These are phyloP conservation scores for Amphipoea lucens DNA, from an alignment of 2,888 invertebrate genomes.

Conservation along the genomic window DNA sequence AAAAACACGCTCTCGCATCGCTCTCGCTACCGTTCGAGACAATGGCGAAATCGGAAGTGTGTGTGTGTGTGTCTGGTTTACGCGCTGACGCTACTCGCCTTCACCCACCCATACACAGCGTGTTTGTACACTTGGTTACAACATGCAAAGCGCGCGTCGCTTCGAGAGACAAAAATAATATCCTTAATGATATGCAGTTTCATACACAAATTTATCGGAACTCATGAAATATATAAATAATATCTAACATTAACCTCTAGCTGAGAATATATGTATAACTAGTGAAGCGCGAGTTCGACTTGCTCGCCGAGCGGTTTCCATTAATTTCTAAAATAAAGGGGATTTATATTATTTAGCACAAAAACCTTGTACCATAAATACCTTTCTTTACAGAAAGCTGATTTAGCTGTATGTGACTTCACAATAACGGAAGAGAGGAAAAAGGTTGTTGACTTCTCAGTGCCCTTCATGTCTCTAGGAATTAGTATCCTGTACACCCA, in stretches of 20 bases:
- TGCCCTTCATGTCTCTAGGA: slow-evolving; percentile 98
- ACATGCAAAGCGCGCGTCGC: too few relatives aligned
- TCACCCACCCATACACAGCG: too few relatives aligned
- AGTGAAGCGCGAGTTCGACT: background rate
- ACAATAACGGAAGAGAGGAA: slow-evolving; percentile 98
- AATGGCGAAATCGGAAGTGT: too few relatives aligned
- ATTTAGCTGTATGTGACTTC: slow-evolving; percentile 91
- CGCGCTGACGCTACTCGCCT: too few relatives aligned
- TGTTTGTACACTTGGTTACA: too few relatives aligned
- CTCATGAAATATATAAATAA: background rate
- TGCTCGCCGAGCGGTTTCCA: too few relatives aligned
- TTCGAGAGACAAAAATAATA: too few relatives aligned
- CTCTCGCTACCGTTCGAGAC: too few relatives aligned
- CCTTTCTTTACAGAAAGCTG: slow-evolving; percentile 78
- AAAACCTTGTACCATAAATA: background rate
- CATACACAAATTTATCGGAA: background rate
- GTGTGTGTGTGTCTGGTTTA: too few relatives aligned
- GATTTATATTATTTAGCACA: background rate
- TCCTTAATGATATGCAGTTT: background rate
- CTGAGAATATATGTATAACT: background rate
- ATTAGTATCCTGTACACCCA: slow-evolving; percentile 96
- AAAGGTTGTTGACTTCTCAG: slow-evolving; percentile 97
- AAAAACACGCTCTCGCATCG: too few relatives aligned
- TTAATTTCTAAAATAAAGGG: too few relatives aligned
- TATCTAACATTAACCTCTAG: background rate